phyloP scores from a whole-genome alignment of 2,888 invertebrate species.

The Diloba caeruleocephala region DNA sequence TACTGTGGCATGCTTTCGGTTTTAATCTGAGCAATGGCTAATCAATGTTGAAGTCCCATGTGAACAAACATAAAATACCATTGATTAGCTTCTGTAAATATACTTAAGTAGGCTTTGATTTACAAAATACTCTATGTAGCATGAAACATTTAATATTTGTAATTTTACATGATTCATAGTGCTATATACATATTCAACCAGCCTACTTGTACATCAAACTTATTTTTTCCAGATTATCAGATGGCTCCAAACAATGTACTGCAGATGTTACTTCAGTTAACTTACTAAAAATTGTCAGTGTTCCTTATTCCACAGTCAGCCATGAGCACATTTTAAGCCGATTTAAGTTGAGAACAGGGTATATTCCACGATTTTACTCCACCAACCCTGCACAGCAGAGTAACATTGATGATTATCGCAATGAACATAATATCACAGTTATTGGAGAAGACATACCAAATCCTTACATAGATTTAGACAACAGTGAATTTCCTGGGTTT shows the following conservation, averaged over 20 bases:
- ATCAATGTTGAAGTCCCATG: too few species aligned
- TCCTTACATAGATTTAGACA: slow-evolving; percentile 93
- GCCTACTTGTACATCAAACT: too few species aligned
- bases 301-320: slow-evolving; percentile 54
- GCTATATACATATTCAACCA: too few species aligned
- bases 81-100: too few species aligned
- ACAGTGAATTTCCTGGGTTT: slow-evolving; percentile 92
- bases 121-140: too few species aligned
- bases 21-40: too few species aligned
- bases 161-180: too few species aligned
- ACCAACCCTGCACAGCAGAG: slow-evolving; percentile 66
- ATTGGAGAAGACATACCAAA: slow-evolving; percentile 92
- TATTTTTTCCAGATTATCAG: slow-evolving; percentile 65
- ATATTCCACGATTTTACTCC: slow-evolving; percentile 66
- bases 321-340: slow-evolving; percentile 46
- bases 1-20: too few species aligned
- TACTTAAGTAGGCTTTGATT: too few species aligned
- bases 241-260: slow-evolving; percentile 59
- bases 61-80: too few species aligned
- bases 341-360: slow-evolving; percentile 32
- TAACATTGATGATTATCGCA: slow-evolving; percentile 90
- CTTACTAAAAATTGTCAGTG: slow-evolving; percentile 47
- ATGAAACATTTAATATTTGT: too few species aligned
- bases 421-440: slow-evolving; percentile 92
- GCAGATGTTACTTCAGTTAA: slow-evolving; percentile 48